Base-by-base conservation (phyloP, 2,888 invertebrate genomes). In the Macrophya alboannulata region DNA sequence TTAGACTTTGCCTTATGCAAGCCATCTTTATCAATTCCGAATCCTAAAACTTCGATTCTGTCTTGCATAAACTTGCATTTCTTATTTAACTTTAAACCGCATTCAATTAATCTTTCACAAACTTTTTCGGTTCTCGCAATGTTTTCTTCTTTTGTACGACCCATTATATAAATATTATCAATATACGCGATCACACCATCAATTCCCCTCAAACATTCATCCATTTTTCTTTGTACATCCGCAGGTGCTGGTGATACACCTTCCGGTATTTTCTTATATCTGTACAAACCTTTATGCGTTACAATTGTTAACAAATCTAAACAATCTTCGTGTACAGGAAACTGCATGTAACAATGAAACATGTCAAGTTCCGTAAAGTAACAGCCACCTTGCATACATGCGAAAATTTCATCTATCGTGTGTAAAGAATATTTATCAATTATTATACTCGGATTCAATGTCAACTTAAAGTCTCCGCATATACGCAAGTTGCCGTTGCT, bases 211-310 rank as follows among this genome's bases (percentile, higher is more conserved):
- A 55, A 6, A 6, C 91, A 84, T 43, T 87, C 81, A 21, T 91
- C 90, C 88, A 91, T 90, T 59, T 89, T 88, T 81, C 88, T 86
- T 85, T 90, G 90, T 81, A 91, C 90, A 74, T 90, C 90, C 37
- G 90, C 89, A 55, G 91, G 91, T 45, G 90, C 90, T 31, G 90
- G 55, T 40, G 85, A 85, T 15, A 87, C 79, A 3, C 86, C 86
- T 79, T 87, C 86, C 48, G 77, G 77, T 2, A 77, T 79, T n/a
- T 77, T 77, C 55, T 55, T 55, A 15, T 77, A 77, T 0, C 77
- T 1, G 43, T 79, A 88, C 12, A 87, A 68, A 1, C 87, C 87
- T 81, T 85, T 86, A 12, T 87, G 87, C n/a, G 87, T 88, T 10
- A 82, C 48, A 48, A 87, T 86, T 0, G 88, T 88, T 25, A 86